A percentile compares a stretch with the other conserved stretches of the same genome.
Evolutionary conservation across 1,140 invertebrate species (phyloP).

Genomic region (Drosophila aff.): DNA sequence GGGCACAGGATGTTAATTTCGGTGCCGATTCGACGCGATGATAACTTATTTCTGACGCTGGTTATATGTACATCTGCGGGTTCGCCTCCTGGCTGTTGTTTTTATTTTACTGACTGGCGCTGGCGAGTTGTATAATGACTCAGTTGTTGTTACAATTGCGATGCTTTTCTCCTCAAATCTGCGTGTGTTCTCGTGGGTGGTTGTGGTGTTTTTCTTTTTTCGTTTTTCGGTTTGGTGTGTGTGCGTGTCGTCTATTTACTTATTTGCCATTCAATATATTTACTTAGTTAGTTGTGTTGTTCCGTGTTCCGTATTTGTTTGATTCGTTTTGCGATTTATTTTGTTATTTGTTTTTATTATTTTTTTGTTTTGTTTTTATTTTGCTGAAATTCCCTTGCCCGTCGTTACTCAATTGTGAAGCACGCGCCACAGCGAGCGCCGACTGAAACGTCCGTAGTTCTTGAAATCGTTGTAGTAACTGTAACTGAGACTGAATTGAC

Average conservation of each 20-base stretch:
- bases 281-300: slow-evolving; percentile 29
- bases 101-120: slow-evolving; percentile 12
- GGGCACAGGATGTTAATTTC: slow-evolving; percentile 7
- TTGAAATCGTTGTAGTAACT: slow-evolving; percentile 71
- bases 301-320: slow-evolving; percentile 28
- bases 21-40: slow-evolving; percentile 11
- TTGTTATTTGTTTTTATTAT: background rate
- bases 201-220: background rate
- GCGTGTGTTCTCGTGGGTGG: slow-evolving; percentile 17
- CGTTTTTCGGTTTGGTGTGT: slow-evolving; percentile 9
- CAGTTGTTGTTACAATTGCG: slow-evolving; percentile 24
- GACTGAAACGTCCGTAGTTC: slow-evolving; percentile 66
- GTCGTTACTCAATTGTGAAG: slow-evolving; percentile 73
- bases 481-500: slow-evolving; percentile 63
- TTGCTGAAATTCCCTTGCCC: slow-evolving; percentile 48
- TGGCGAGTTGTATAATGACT: slow-evolving; percentile 36
- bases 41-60: slow-evolving; percentile 10
- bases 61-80: background rate
- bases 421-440: slow-evolving; percentile 66
- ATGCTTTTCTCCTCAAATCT: slow-evolving; percentile 15
- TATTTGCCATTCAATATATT: slow-evolving; percentile 21
- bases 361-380: slow-evolving; percentile 11
- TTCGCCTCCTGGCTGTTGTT: slow-evolving; percentile 17
- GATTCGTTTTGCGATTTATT: slow-evolving; percentile 18
- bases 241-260: slow-evolving; percentile 25